A percentile compares a stretch with the other conserved stretches of the same genome.
Evolutionary conservation across 2,113 vertebrate species (phyloP).

Genomic region (Rhynchopsitta pachyrhyncha): DNA sequence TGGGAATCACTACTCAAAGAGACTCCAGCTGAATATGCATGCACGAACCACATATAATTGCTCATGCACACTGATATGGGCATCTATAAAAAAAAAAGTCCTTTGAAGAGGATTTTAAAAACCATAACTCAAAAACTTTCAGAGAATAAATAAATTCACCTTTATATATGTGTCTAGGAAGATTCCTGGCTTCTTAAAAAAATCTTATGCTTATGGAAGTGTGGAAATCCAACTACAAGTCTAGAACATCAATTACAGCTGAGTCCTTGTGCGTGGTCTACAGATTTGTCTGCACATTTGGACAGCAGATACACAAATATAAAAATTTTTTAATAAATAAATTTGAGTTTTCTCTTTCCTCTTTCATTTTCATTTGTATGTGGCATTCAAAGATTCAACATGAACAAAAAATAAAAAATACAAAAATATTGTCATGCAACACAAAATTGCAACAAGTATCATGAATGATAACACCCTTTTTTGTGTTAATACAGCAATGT

Average conservation of each 20-base stretch:
- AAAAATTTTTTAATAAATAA: not conserved
- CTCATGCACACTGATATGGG: not conserved
- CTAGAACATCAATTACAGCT: not conserved
- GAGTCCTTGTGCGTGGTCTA: not conserved
- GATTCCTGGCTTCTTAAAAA: not conserved
- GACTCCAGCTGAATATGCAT: not conserved
- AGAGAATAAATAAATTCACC: not conserved
- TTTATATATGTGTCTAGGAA: not conserved
- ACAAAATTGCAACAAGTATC: not conserved
- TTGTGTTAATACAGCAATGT: not conserved
- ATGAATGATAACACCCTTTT: not conserved
- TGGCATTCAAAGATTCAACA: not conserved
- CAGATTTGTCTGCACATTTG: not conserved
- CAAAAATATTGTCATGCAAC: not conserved
- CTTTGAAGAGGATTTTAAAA: not conserved
- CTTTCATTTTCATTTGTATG: not conserved
- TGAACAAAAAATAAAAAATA: not conserved
- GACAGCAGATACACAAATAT: not conserved
- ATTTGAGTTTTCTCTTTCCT: not conserved
- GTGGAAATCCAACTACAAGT: not conserved
- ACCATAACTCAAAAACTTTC: not conserved
- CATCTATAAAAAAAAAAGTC: not conserved
- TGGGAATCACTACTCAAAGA: not conserved
- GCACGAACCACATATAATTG: not conserved
- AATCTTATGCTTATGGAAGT: not conserved